Conservation (phyloP, 2,797 vertebrate genomes). For the Borostomias antarcticus region DNA sequence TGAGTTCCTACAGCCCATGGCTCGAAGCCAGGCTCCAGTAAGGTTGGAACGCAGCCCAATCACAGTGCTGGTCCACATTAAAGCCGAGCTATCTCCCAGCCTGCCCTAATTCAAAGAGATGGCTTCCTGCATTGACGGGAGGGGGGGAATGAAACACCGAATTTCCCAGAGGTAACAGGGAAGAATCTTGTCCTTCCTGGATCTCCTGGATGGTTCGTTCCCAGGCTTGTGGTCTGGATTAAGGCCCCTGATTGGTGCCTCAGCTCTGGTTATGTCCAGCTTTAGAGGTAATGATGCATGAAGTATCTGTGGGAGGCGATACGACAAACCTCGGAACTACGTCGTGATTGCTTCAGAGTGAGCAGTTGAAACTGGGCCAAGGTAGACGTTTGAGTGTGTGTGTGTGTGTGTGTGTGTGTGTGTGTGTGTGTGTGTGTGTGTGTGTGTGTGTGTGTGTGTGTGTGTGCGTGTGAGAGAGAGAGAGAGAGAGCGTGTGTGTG, state of each 20-base stretch:
- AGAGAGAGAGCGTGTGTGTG: background rate
- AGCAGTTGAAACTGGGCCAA: constrained; percentile 1
- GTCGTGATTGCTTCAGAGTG: background rate
- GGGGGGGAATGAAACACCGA: constrained; percentile 3
- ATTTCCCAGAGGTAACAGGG: background rate
- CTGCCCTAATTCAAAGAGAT: constrained; percentile 1
- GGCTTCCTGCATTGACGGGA: background rate
- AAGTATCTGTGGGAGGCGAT: constrained; percentile 10
- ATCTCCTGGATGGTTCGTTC: constrained; percentile 22
- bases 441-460: constrained; percentile 5
- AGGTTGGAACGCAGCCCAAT: background rate
- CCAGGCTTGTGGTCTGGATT: constrained; percentile 18
- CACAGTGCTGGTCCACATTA: constrained; percentile 17
- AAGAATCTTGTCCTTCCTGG: constrained; percentile 12
- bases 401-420: constrained; percentile 6
- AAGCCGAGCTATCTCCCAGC: background rate
- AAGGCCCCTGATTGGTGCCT: constrained; percentile 21
- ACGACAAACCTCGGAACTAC: background rate
- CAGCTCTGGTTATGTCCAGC: constrained; percentile 13
- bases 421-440: constrained; percentile 12
- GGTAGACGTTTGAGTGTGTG: background rate
- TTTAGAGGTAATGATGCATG: constrained; percentile 9
- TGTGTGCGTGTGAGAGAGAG: too few species aligned
- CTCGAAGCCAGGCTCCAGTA: background rate
- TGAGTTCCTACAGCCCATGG: background rate